phyloP scores from a whole-genome alignment of 2,797 vertebrate genomes.

The Columba guinea region DNA sequence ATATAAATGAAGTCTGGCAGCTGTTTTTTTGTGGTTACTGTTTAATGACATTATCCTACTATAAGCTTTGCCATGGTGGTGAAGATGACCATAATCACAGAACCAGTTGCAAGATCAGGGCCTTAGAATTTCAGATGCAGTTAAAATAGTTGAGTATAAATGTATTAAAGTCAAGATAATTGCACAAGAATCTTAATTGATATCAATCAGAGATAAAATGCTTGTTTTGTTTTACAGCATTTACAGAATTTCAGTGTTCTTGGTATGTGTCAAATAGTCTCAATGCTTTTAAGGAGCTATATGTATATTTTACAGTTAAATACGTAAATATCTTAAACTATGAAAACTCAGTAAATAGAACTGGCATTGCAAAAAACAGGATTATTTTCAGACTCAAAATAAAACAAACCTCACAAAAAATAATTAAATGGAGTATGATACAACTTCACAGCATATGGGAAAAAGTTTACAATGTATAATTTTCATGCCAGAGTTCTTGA shows the following conservation, averaged over 20 bases:
- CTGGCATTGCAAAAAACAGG: background rate
- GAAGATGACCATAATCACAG: background rate
- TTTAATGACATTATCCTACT: background rate
- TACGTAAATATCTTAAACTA: background rate
- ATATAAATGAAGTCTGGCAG: background rate
- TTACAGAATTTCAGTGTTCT: background rate
- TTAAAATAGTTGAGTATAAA: background rate
- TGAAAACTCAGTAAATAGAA: background rate
- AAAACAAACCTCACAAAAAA: slow-evolving; percentile 25
- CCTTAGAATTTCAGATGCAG: background rate
- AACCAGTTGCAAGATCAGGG: background rate
- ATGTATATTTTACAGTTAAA: background rate
- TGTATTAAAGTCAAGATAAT: background rate
- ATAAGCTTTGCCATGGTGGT: background rate
- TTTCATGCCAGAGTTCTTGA: slow-evolving; percentile 59
- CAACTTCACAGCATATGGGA: slow-evolving; percentile 33
- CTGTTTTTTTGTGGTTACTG: background rate
- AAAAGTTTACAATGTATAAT: slow-evolving; percentile 55
- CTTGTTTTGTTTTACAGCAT: background rate
- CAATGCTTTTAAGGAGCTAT: background rate
- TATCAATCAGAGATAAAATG: background rate
- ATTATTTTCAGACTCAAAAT: slow-evolving; percentile 13
- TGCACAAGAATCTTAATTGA: background rate
- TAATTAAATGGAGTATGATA: slow-evolving; percentile 27
- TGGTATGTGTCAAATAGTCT: background rate